These are phyloP conservation scores for Lochmaea capreae DNA, from an alignment of 2,888 invertebrate genomes.

Conservation along the genomic window DNA sequence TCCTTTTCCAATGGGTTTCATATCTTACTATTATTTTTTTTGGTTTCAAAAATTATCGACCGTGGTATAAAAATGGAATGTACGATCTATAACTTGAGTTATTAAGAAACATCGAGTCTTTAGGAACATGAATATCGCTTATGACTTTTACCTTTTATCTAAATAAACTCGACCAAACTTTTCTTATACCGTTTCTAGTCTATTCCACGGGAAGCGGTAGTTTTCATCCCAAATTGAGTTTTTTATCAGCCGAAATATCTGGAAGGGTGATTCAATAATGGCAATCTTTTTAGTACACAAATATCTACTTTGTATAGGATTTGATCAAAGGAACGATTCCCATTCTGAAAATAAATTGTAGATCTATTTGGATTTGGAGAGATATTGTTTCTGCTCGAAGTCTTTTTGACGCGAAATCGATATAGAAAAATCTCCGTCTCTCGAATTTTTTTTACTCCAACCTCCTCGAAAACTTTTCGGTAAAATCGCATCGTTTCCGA, in stretches of 20 bases:
- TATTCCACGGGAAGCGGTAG: slow-evolving; percentile 13
- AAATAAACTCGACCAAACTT: neutral
- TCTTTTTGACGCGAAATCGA: slow-evolving; percentile 19
- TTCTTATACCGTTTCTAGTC: slow-evolving; percentile 14
- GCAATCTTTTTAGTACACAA: slow-evolving; percentile 61
- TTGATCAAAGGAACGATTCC: slow-evolving; percentile 56
- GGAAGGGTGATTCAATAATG: slow-evolving; percentile 56
- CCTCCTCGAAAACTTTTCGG: slow-evolving; percentile 7
- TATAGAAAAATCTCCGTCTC: slow-evolving; percentile 14
- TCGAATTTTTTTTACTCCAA: neutral
- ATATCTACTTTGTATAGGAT: slow-evolving; percentile 57
- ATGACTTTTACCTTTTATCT: neutral
- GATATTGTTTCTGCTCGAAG: slow-evolving; percentile 60
- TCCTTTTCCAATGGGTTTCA: too few relatives aligned
- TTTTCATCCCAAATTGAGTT: slow-evolving; percentile 56
- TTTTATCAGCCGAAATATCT: slow-evolving; percentile 55
- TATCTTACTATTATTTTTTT: too few relatives aligned
- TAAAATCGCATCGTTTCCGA: neutral
- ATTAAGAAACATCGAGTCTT: too few relatives aligned
- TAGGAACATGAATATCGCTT: too few relatives aligned
- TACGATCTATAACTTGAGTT: too few relatives aligned
- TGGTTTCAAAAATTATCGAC: too few relatives aligned
- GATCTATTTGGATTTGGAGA: slow-evolving; percentile 54
- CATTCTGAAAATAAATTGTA: slow-evolving; percentile 59
- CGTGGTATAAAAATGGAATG: too few relatives aligned